Base-by-base conservation (phyloP, 1,140 invertebrate genomes). In the Zaprionus camerounensis region DNA sequence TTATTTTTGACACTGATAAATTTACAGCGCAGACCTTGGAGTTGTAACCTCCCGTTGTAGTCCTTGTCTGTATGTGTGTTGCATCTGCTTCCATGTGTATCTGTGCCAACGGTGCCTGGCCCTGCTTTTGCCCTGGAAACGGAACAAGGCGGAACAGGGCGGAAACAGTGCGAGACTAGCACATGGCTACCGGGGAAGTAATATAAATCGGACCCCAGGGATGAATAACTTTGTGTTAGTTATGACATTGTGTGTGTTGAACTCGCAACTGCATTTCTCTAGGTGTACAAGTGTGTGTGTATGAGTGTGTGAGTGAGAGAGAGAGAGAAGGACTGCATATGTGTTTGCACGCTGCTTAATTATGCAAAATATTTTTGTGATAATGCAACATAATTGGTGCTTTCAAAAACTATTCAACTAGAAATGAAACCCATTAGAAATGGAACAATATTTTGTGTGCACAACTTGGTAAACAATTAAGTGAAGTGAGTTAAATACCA, bases 1-100 rank as follows among this genome's bases (percentile, higher is more conserved):
- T 90, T 90, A 90, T 90, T 90, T 90, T 82, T 90, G 85, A 90
- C 85, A 90, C 85, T 90, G 85, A 90, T 90, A 90, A 85, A 90
- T 90, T 91, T 90, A 76, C 85, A 76, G 71, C 67, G 24, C 64
- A 73, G 82, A 91, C 85, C 86, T 90, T 90, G 85, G 87, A 79
- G 82, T 73, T 71, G 68, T 81, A 81, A 72, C 78, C 80, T 81
- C 72, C 70, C 56, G 44, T 66, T 24, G 55, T 55, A 41, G 36
- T 57, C 49, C 38, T 46, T 17, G 38, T 17, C 6, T 17, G 41
- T 46, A n/a, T 46, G 41, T 17, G 41, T 46, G 41, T 46, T 58
- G 65, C 65, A 67, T 58, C 65, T 66, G 65, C 46, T 34, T 41
- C 55, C 38, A 41, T 41, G 38, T 64, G 44, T 67, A 71, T 65